Conservation (phyloP, 2,888 invertebrate species). For the Andricus curvator region DNA sequence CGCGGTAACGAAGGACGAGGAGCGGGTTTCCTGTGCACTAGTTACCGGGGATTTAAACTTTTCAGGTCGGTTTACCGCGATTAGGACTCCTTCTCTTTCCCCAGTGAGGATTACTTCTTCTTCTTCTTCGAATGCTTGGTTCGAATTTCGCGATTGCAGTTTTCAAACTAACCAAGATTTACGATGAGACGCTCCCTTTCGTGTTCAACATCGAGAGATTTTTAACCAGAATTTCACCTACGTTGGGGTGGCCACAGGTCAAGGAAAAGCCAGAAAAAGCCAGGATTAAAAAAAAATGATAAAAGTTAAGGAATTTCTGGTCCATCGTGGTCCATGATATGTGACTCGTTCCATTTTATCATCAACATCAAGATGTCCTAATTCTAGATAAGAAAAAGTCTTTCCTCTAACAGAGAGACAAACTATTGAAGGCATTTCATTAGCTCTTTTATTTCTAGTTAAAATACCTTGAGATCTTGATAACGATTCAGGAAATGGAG, state of each 20-base stretch:
- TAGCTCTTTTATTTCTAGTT: too few relatives aligned
- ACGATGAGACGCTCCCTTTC: conserved; percentile 43
- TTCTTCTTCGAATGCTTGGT: conserved; percentile 47
- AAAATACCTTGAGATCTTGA: too few relatives aligned
- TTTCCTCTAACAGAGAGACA: background rate
- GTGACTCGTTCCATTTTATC: background rate
- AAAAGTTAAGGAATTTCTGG: too few relatives aligned
- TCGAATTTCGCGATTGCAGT: conserved; percentile 50
- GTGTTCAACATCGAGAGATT: background rate
- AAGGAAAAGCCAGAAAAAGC: too few relatives aligned
- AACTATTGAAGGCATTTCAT: too few relatives aligned
- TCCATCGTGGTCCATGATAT: background rate
- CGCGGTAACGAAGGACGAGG: conserved; percentile 50
- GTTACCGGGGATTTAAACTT: conserved; percentile 64
- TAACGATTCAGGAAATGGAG: too few relatives aligned
- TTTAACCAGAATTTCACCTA: background rate
- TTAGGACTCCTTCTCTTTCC: conserved; percentile 56
- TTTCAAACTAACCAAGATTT: conserved; percentile 49
- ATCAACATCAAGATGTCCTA: background rate
- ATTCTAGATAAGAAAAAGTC: background rate
- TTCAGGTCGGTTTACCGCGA: conserved; percentile 63
- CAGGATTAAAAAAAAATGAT: too few relatives aligned
- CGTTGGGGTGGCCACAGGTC: too few relatives aligned
- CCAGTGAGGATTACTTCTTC: conserved; percentile 49
- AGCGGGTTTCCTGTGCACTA: conserved; percentile 50